phyloP scores from a whole-genome alignment of 2,113 vertebrate genomes.

The Pseudorasbora parva region DNA sequence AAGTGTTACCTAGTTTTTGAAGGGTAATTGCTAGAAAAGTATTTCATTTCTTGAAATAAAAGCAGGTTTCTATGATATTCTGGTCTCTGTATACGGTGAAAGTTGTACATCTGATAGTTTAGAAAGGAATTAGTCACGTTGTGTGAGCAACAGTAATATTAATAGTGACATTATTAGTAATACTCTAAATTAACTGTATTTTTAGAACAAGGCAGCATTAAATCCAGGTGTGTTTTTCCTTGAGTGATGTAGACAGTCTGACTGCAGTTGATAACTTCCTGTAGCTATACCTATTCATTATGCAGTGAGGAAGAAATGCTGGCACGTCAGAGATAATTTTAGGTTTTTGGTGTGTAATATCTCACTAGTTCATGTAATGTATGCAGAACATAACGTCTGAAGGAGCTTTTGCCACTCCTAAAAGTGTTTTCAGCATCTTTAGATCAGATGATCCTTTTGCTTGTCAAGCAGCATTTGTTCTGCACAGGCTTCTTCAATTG shows the following conservation, averaged over 20 bases:
- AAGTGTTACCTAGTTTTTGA: not conserved
- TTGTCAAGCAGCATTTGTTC: not conserved
- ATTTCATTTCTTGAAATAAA: not conserved
- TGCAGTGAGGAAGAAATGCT: conserved; percentile 10
- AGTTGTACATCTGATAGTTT: not conserved
- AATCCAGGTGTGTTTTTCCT: not conserved
- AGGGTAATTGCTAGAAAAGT: not conserved
- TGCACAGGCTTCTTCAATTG: not conserved
- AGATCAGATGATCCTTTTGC: not conserved
- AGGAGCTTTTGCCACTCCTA: not conserved
- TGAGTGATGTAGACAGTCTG: not conserved
- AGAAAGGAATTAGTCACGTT: not conserved
- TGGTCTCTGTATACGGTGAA: too few species aligned
- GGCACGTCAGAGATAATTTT: not conserved
- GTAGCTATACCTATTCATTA: not conserved
- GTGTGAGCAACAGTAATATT: not conserved
- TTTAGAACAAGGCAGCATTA: not conserved
- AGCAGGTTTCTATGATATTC: too few species aligned
- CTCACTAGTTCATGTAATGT: not conserved
- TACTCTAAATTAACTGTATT: not conserved
- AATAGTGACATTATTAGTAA: not conserved
- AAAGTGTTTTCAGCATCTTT: not conserved
- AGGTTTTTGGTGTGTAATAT: not conserved
- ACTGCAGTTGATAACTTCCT: conserved; percentile 9
- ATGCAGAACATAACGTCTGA: not conserved